Evolutionary conservation across 64 coral and sea anemone genomes (phyloP), one percentile per base, ranked within the genome.

Genomic region (Cladopsammia gracilis): DNA sequence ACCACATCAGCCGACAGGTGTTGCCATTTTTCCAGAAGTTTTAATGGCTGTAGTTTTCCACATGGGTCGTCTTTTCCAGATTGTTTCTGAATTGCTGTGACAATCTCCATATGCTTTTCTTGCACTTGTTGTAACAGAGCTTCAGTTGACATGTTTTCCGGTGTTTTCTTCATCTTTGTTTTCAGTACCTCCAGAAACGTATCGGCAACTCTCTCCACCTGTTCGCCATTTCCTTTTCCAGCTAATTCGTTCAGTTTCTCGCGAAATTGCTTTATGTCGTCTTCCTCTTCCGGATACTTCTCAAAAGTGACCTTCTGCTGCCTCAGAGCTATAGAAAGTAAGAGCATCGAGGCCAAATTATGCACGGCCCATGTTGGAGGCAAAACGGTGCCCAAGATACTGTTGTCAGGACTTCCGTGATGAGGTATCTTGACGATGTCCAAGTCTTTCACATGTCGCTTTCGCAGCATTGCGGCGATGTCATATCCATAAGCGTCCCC

Each of bases 381-480:
- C 44, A 73, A 47, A 14, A 73, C 71, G 5, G 12, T 73, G 43
- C 71, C 71, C 34, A 73, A 73, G 45, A 73, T 73, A 44, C 71
- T 73, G 71, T 73, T 73, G 3, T 73, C 14, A 48, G 42, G 11
- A 47, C 71, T 73, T 47, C 71, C 71, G 43, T 73, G 71, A 47
- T 73, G 71, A 48, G 71, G 71, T 48, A 73, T 46, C 71, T 73
- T 73, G 71, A 73, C 44, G 44, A 73, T 73, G 44, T 73, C 42
- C 13, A 73, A 18, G 18, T 73, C 42, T 4, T 73, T 14, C 6
- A 47, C 71, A 16, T 15, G 14, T 45, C 45, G 43, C 12, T 47
- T 46, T 73, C 71, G 34, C 18, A 73, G 71, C 71, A 48, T 73
- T 16, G 71, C 34, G 3, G 18, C 14, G 3, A 73, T 73, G 71